Evolutionary conservation across 2,797 vertebrate species (phyloP).

Genomic region (Brachymystax lenok): DNA sequence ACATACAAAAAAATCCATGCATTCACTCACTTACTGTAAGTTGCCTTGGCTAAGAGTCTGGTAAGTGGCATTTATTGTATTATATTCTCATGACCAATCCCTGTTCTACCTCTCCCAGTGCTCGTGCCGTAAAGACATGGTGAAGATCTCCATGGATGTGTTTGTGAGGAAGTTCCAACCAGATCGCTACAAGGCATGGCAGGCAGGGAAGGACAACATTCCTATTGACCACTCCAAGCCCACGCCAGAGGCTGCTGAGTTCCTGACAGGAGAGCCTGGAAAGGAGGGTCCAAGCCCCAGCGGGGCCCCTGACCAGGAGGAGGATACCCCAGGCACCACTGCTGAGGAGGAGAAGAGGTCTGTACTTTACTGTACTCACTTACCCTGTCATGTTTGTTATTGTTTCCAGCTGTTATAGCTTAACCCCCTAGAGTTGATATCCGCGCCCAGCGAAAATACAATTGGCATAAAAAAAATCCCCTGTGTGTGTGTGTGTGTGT

Average conservation of each 20-base stretch:
- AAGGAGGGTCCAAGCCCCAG: conserved; percentile 10
- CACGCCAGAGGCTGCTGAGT: conserved; percentile 82
- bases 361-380: neutral
- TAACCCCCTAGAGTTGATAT: no score
- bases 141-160: conserved; percentile 98
- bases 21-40: no score
- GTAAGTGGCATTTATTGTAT: neutral
- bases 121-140: conserved; percentile 95
- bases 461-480: no score
- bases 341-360: conserved; percentile 56
- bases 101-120: conserved; percentile 76
- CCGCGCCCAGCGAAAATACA: no score
- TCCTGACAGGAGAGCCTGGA: conserved; percentile 49
- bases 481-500: no score
- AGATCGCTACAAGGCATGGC: conserved; percentile 94
- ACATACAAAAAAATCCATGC: no score
- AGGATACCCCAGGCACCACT: conserved; percentile 15
- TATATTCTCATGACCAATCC: neutral
- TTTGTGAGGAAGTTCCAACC: conserved; percentile 96
- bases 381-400: neutral
- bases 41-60: no score
- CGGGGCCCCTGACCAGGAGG: conserved; percentile 25
- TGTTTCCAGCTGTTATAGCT: neutral
- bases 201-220: conserved; percentile 87
- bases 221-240: conserved; percentile 88